These are phyloP conservation scores for Mormyrops boulengeri DNA, from an alignment of 2,797 vertebrate genomes.

Conservation along the genomic window DNA sequence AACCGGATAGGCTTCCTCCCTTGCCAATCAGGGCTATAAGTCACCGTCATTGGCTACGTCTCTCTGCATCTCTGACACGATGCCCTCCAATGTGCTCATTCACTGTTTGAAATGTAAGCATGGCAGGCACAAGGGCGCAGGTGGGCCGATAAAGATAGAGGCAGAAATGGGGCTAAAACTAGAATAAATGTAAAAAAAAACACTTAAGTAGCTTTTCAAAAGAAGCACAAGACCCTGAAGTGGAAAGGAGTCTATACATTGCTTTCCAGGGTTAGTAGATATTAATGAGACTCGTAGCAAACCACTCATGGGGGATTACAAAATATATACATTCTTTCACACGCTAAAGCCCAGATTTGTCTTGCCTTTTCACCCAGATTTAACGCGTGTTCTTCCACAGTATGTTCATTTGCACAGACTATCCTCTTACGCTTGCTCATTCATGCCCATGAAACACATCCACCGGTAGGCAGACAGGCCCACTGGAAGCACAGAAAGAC, in stretches of 20 bases:
- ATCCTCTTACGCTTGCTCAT: neutral
- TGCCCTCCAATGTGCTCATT: neutral
- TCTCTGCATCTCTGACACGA: neutral
- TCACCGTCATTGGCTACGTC: neutral
- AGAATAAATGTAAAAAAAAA: neutral
- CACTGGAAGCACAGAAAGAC: neutral
- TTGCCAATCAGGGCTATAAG: neutral
- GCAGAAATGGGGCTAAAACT: neutral
- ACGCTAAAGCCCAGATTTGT: slow-evolving; percentile 48
- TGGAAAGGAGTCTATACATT: neutral
- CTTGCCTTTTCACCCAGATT: slow-evolving; percentile 24
- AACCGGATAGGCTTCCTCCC: neutral
- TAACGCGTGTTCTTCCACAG: neutral
- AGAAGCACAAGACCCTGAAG: neutral
- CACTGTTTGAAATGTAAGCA: neutral
- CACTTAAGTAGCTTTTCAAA: neutral
- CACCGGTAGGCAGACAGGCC: neutral
- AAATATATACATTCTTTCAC: slow-evolving; percentile 28
- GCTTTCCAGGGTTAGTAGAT: neutral
- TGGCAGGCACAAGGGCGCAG: neutral
- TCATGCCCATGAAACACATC: neutral
- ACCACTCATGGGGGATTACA: neutral
- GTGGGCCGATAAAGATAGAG: neutral
- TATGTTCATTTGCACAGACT: neutral
- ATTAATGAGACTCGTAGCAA: neutral